Conservation (phyloP, 2,113 vertebrate genomes). For the Phoenicopterus ruber region DNA sequence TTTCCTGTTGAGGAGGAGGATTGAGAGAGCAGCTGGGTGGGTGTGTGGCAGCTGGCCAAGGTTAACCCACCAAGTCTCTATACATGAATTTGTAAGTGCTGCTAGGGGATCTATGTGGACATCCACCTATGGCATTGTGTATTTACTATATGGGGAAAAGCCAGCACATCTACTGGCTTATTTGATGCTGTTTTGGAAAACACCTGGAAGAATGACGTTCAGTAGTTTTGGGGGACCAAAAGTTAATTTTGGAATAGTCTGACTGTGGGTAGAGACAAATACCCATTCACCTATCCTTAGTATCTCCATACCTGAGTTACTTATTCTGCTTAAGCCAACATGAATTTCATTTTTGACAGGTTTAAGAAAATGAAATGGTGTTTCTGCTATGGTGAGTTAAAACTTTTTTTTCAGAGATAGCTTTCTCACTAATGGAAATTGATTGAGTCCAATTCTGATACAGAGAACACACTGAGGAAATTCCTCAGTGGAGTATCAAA, state of each 20-base stretch:
- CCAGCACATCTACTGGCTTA: background rate
- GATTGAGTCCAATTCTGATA: background rate
- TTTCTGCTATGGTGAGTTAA: background rate
- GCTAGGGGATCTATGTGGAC: background rate
- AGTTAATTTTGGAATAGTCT: background rate
- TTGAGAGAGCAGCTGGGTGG: background rate
- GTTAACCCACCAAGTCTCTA: background rate
- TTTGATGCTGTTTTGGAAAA: background rate
- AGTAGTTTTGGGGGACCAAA: background rate
- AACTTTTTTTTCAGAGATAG: background rate
- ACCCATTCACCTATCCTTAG: background rate
- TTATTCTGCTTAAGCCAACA: background rate
- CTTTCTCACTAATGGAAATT: slow-evolving; percentile 4
- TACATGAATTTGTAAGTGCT: background rate
- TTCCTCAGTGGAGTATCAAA: background rate
- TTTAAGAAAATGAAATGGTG: background rate
- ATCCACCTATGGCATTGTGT: background rate
- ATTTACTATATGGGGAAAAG: background rate
- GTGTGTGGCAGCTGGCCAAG: background rate
- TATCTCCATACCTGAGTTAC: background rate
- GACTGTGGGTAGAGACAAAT: background rate
- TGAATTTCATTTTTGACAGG: background rate
- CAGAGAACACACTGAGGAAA: background rate
- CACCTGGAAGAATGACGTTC: background rate
- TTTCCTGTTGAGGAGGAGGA: background rate